These are phyloP conservation scores for Arrhopalites spinosus DNA, from an alignment of 2,888 invertebrate genomes.

Conservation along the genomic window DNA sequence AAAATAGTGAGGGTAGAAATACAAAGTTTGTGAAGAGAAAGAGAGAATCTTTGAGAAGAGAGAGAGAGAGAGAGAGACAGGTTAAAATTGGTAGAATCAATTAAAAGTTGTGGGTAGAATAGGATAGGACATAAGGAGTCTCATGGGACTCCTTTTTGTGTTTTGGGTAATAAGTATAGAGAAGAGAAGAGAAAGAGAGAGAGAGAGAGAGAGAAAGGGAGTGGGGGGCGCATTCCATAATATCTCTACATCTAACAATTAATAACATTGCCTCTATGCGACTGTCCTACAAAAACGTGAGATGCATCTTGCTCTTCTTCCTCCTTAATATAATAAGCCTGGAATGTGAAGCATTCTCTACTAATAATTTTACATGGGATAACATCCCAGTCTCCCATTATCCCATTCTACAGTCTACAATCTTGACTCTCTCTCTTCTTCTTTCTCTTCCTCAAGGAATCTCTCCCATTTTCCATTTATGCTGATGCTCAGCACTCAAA, in stretches of 20 bases:
- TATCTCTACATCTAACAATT: conserved; percentile 53
- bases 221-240: conserved; percentile 27
- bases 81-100: conserved; percentile 53
- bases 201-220: conserved; percentile 18
- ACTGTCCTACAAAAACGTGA: conserved; percentile 56
- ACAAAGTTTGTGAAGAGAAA: neutral
- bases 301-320: conserved; percentile 50
- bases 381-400: conserved; percentile 44
- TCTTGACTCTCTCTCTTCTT: neutral
- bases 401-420: conserved; percentile 23
- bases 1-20: no score
- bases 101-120: conserved; percentile 53
- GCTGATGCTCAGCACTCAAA: neutral
- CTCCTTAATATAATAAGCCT: conserved; percentile 7
- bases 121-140: conserved; percentile 49
- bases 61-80: conserved; percentile 8
- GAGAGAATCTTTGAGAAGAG: neutral
- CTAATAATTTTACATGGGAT: conserved; percentile 55
- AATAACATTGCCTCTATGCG: conserved; percentile 56
- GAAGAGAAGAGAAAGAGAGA: conserved; percentile 19
- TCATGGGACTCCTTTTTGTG: conserved; percentile 54
- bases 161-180: conserved; percentile 51
- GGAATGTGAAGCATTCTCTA: conserved; percentile 40
- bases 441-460: conserved; percentile 14
- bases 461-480: conserved; percentile 26